These are phyloP conservation scores for Cyprinodon tularosa DNA, from an alignment of 2,113 vertebrate genomes.

Conservation along the genomic window DNA sequence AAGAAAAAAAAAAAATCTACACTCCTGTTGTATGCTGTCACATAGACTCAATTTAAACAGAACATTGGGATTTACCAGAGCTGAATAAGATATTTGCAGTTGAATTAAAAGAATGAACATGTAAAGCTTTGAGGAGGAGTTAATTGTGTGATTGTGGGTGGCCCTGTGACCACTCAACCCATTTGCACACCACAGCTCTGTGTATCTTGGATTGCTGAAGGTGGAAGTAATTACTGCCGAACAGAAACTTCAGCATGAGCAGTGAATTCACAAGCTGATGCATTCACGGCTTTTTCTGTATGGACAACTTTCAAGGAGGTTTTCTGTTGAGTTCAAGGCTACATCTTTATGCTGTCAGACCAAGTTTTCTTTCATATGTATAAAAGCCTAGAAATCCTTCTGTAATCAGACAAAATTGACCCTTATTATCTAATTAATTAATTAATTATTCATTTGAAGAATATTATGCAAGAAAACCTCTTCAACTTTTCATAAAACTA, in stretches of 20 bases:
- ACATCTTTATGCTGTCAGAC: neutral
- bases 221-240: constrained; percentile 6
- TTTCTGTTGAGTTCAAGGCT: neutral
- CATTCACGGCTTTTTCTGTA: neutral
- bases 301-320: neutral
- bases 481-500: neutral
- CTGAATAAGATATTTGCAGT: neutral
- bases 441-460: neutral
- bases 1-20: neutral
- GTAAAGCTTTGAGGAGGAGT: neutral
- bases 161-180: constrained; percentile 10
- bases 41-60: neutral
- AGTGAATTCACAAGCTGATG: neutral
- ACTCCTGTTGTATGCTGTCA: neutral
- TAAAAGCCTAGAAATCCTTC: constrained; percentile 2
- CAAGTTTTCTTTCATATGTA: neutral
- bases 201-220: constrained; percentile 40
- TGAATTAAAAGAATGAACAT: neutral
- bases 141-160: constrained; percentile 16
- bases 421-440: neutral
- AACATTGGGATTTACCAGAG: neutral
- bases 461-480: neutral
- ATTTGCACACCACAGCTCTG: constrained; percentile 19
- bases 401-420: neutral
- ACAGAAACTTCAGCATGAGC: neutral